Percentiles rank a stretch among this genome's conserved stretches.
These are phyloP conservation scores for Erebia epiphron DNA, from an alignment of 2,888 invertebrate genomes.

Conservation along the genomic window DNA sequence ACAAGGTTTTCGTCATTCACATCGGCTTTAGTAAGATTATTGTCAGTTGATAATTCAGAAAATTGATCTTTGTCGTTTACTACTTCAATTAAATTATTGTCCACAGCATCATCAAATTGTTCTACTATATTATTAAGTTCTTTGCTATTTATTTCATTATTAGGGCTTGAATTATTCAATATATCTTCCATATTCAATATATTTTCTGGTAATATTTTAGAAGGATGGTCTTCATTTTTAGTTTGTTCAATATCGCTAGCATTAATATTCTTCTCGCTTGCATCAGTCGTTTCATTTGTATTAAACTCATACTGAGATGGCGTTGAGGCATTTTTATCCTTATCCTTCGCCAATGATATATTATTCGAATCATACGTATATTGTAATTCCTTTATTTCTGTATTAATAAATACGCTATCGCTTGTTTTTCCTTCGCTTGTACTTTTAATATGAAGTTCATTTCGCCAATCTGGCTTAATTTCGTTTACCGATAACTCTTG, in stretches of 20 bases:
- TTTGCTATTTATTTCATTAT: not conserved
- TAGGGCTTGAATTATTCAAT: not conserved
- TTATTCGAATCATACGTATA: not conserved
- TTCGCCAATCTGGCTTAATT: not conserved
- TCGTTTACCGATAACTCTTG: not conserved
- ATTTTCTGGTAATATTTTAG: slow-evolving; percentile 1
- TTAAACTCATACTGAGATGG: not conserved
- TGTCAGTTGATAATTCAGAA: not conserved
- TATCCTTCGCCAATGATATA: not conserved
- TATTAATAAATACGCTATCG: not conserved
- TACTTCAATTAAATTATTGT: not conserved
- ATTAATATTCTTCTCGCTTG: not conserved
- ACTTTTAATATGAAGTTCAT: not conserved
- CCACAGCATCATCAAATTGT: not conserved
- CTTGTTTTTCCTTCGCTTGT: not conserved
- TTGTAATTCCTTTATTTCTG: not conserved
- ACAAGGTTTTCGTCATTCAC: not conserved
- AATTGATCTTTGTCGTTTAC: not conserved
- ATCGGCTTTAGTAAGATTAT: not conserved
- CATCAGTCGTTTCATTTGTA: not conserved
- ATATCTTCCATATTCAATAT: not conserved
- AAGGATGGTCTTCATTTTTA: not conserved
- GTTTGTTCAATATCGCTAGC: not conserved
- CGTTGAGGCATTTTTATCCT: not conserved
- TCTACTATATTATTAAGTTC: not conserved